Evolutionary conservation across 2,797 vertebrate species (phyloP), one percentile per base, ranked within the genome.

Genomic region (Acanthiza pusilla): DNA sequence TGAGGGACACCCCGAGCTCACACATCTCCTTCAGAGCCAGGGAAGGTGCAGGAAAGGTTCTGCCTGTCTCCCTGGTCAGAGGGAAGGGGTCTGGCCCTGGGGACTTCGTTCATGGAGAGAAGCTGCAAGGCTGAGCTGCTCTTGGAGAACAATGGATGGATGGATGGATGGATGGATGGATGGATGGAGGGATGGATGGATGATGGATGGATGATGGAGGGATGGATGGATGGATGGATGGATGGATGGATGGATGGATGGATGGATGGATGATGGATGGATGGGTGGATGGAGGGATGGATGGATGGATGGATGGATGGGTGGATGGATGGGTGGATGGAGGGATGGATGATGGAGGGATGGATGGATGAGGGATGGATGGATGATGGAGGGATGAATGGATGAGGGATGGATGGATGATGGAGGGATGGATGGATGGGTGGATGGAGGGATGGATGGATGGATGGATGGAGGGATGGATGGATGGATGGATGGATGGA

Each of bases 41-140:
- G 57, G 65, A 32, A 38, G 2, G 3, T 1, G 1, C 22, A 13
- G 38, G 51, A 7, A 11, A 47, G 25, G 9, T 15, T 42, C 61
- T 60, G 43, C 26, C 36, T 2, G 0, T 18, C 36, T 8, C 25
- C 25, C 3, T 0, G 9, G 15, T 9, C 54, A 36, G n/a, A 57
- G 18, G 17, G 30, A 61, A 57, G 12, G 18, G 38, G 5, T 25
- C 34, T 72, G 48, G 30, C 4, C 30, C n/a, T 47, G n/a, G 30
- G 42, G 21, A 34, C 4, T 7, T 19, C 6, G 2, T 8, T 22
- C 43, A 20, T 22, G 48, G 51, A 70, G 38, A 63, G 19, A 11
- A 43, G 11, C 15, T 30, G 36, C 29, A 48, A 34, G 25, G 27
- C 26, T 40, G 60, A 66, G 58, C 14, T 85, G 34, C 19, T 75